These are phyloP conservation scores for Drosophila prosaltans DNA, from an alignment of 1,140 invertebrate genomes.

Conservation along the genomic window DNA sequence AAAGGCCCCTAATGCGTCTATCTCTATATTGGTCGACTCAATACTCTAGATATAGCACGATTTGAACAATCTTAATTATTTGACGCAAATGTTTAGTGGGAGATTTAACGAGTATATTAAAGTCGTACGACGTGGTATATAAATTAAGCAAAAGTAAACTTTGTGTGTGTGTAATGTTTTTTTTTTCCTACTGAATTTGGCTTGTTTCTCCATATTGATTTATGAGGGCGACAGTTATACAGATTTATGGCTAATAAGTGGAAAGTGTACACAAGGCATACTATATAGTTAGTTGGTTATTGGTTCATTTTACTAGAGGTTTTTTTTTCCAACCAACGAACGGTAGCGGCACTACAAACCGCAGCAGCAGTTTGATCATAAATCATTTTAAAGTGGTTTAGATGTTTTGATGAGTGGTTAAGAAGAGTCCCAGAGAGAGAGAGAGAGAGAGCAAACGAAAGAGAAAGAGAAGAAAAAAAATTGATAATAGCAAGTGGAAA, in stretches of 20 bases:
- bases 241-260: conserved; percentile 56
- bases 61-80: neutral
- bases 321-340: no score
- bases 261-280: conserved; percentile 1
- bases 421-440: neutral
- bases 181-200: conserved; percentile 1
- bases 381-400: conserved; percentile 10
- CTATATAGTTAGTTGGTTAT: neutral
- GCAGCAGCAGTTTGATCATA: conserved; percentile 2
- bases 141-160: no score
- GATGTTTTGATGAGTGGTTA: neutral
- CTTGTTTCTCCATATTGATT: conserved; percentile 55
- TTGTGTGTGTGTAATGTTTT: neutral
- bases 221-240: conserved; percentile 45
- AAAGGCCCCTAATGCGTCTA: no score
- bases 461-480: neutral
- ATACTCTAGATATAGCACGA: neutral
- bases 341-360: neutral
- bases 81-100: conserved; percentile 1
- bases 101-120: conserved; percentile 11
- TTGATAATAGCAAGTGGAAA: conserved; percentile 9
- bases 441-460: neutral
- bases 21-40: no score
- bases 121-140: neutral
- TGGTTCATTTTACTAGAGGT: neutral